These are phyloP conservation scores for Euphonia xanthogaster DNA, from an alignment of 2,797 vertebrate genomes.

Conservation along the genomic window DNA sequence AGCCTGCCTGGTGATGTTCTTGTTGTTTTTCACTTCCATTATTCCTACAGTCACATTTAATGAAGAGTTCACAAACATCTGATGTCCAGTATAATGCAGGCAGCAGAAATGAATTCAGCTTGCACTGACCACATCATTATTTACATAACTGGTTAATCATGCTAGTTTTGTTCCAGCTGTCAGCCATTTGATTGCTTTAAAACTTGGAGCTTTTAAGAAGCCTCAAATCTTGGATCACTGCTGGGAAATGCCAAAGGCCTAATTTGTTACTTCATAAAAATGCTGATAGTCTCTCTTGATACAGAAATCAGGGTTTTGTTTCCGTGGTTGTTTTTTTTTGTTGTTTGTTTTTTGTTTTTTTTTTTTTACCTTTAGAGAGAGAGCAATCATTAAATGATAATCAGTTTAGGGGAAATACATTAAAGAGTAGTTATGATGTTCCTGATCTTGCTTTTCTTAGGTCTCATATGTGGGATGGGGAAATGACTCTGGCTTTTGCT, in stretches of 20 bases:
- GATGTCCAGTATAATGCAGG: neutral
- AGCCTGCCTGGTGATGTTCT: neutral
- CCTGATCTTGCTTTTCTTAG: neutral
- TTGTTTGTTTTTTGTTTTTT: neutral
- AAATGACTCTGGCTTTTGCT: neutral
- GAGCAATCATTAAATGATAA: neutral
- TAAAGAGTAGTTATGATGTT: neutral
- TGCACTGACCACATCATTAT: neutral
- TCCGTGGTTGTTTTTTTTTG: neutral
- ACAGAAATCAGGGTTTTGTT: neutral
- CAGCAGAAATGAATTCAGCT: neutral
- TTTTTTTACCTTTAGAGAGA: neutral
- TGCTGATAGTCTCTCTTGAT: neutral
- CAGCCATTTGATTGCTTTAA: conserved; percentile 50
- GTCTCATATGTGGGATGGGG: neutral
- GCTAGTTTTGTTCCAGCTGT: conserved; percentile 52
- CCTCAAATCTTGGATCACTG: neutral
- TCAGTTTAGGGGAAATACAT: neutral
- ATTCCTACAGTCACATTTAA: neutral
- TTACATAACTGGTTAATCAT: conserved; percentile 58
- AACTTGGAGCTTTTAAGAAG: conserved; percentile 33
- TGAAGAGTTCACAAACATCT: neutral
- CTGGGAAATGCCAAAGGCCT: conserved; percentile 2
- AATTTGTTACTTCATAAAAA: conserved; percentile 16
- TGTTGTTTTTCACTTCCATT: neutral